phyloP scores from a whole-genome alignment of 2,888 invertebrate species.

The Trissolcus brochymenae region DNA sequence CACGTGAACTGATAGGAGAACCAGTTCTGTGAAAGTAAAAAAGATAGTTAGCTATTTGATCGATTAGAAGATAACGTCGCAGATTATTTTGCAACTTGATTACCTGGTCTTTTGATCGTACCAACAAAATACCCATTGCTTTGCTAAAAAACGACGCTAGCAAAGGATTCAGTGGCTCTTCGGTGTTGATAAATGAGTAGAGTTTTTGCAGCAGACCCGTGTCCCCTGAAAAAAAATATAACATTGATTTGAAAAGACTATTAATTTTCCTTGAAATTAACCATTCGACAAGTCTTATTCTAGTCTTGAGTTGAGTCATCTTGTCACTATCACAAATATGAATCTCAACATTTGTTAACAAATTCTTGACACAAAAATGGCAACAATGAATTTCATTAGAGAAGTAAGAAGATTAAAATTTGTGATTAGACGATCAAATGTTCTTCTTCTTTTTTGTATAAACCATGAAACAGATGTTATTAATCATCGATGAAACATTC shows the following conservation, averaged over 20 bases:
- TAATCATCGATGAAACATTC: background rate
- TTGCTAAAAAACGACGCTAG: constrained; percentile 97
- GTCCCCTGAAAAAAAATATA: constrained; percentile 78
- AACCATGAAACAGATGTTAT: background rate
- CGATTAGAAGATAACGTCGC: constrained; percentile 29
- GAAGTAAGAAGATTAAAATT: too few relatives aligned
- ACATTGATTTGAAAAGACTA: background rate
- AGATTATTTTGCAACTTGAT: constrained; percentile 21
- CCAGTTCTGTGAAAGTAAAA: constrained; percentile 83
- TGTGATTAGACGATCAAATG: too few relatives aligned
- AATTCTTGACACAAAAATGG: background rate
- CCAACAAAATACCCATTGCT: constrained; percentile 92
- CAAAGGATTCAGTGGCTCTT: constrained; percentile 93
- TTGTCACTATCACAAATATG: too few relatives aligned
- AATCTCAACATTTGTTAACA: too few relatives aligned
- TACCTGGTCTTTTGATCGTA: constrained; percentile 91
- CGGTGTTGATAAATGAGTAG: constrained; percentile 91
- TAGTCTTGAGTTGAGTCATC: too few relatives aligned
- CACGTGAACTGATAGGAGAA: constrained; percentile 94
- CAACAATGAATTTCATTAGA: background rate
- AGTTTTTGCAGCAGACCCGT: constrained; percentile 87
- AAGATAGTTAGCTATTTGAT: too few relatives aligned
- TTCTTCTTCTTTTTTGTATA: too few relatives aligned
- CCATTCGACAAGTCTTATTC: background rate
- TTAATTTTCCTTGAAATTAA: background rate